Base-by-base conservation (phyloP, 2,797 vertebrate species). In the Acrocephalus scirpaceus region DNA sequence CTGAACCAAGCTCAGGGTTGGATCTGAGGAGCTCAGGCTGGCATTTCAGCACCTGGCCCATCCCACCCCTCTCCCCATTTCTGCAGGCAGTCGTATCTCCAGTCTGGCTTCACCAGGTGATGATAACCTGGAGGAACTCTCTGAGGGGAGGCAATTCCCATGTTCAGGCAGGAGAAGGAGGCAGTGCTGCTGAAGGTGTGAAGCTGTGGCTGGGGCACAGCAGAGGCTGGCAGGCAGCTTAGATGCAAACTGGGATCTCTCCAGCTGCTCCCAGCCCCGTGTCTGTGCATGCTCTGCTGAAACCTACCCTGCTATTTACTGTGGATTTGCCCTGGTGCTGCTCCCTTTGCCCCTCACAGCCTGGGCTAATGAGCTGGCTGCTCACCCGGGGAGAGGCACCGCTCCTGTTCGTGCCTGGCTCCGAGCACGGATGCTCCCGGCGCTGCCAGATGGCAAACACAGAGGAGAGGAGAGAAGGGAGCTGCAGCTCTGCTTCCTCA, bases 281-380 rank as follows among this genome's bases (percentile, higher is more conserved):
- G 25, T 26, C 5, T 17, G 62, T 32, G 23, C 0, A 0, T 44
- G 60, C n/a, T 6, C 40, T 0, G 1, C 80, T 32, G 56, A 21
- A 50, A 45, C 1, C 2, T 0, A 34, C 26, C 44, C 77, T 18
- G 71, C 23, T 65, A 0, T 72, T 83, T 50, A 16, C 61, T 9
- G 60, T 34, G 17, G 26, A 3, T 71, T 53, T 82, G 70, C 88
- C 92, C 90, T 53, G 4, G 0, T 1, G 22, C 88, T 83, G 48
- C 7, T 50, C 21, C 61, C 70, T 34, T 3, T 72, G 74, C 62
- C 86, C 71, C 11, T 67, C 1, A 1, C 53, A 60, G 53, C 75
- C 73, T 51, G 0, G 0, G 34, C 72, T 73, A 26, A 77, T 6
- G 88, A 88, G 84, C 87, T 64, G 78, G 30, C 25, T 75, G 67